Conservation (phyloP, 2,888 invertebrate species). For the Temnothorax rugatulus region DNA sequence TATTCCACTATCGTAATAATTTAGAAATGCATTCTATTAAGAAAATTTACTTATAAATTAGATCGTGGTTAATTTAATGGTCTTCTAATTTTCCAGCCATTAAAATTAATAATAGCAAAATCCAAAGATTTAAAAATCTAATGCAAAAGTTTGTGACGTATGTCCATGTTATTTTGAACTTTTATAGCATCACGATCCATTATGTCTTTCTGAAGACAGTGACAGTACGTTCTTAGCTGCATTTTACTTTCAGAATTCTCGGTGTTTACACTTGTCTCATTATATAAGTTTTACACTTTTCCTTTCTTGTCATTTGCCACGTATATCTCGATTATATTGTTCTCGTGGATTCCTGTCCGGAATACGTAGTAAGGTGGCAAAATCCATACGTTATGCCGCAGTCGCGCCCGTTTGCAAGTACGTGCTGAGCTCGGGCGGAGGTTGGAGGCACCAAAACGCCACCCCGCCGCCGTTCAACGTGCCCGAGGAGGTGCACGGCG, state of each 20-base stretch:
- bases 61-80: background rate
- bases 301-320: background rate
- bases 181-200: background rate
- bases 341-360: background rate
- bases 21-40: background rate
- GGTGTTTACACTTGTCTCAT: background rate
- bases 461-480: constrained; percentile 86
- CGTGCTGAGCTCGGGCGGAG: constrained; percentile 74
- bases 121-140: background rate
- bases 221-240: background rate
- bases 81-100: background rate
- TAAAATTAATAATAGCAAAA: background rate
- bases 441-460: constrained; percentile 75
- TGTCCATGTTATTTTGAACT: background rate
- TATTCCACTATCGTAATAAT: background rate
- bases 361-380: constrained; percentile 31
- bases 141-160: background rate
- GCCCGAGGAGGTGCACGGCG: constrained; percentile 93
- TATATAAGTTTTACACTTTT: background rate
- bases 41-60: background rate
- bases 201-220: background rate
- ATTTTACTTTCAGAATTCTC: background rate
- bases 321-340: constrained; percentile 17
- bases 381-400: constrained; percentile 63
- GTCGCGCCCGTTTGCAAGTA: constrained; percentile 84